Base-by-base conservation (phyloP, 2,888 invertebrate genomes). In the Escarpia spicata region DNA sequence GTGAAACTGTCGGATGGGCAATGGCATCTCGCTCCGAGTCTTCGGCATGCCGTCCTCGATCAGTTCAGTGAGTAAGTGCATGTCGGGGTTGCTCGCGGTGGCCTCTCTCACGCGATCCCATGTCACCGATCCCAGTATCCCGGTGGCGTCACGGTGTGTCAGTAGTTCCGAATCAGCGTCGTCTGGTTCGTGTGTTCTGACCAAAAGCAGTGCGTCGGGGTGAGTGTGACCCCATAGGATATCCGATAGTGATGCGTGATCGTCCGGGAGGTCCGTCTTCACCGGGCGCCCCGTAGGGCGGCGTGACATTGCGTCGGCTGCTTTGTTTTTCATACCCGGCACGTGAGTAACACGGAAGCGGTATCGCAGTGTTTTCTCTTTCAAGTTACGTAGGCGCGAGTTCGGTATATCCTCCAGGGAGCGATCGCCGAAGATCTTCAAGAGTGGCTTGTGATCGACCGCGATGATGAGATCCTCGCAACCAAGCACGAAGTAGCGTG, bases 301-400 rank as follows among this genome's bases (percentile, higher is more conserved):
- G 37, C 37, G 37, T 37, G 37, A 37, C 37, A 37, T 37, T 37
- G 37, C 37, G 37, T 37, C 37, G 37, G 37, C 37, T 37, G 37
- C 37, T 37, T 37, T 37, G 37, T 37, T 37, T 37, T 37, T 37
- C 37, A 37, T 37, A 37, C 37, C 37, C 37, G 37, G 37, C 37
- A 37, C 37, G 37, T 37, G 37, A 37, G 37, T 37, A 37, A 37
- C 37, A 37, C 37, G 37, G 37, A 37, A 37, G 37, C 37, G 37
- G 37, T 37, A 37, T 37, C 37, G 37, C 37, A 37, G 37, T 31
- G 93, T 94, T 90, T 94, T 94, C 91, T 94, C 94, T 89, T 94
- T 94, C 75, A 95, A 92, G 93, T 95, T 95, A 9, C 93, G 45
- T 8, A 95, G 93, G 2, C 95, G 93, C 31, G 94, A 2, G 60